A percentile compares a stretch with the other conserved stretches of the same genome.
Evolutionary conservation across 2,113 vertebrate genomes (phyloP).

Genomic region (Corythoichthys haematopterus): DNA sequence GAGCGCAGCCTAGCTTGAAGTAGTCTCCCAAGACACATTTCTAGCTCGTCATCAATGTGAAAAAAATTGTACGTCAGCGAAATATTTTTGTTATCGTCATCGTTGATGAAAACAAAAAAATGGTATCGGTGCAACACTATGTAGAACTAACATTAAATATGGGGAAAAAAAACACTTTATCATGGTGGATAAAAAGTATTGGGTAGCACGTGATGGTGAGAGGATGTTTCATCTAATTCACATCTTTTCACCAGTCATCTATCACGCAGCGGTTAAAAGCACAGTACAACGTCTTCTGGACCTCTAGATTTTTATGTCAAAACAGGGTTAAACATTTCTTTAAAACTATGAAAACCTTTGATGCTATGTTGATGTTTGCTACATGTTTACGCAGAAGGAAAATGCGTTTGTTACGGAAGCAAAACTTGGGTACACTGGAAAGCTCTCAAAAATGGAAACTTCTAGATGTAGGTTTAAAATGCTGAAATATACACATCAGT

Average conservation of each 20-base stretch:
- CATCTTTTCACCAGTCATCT: not conserved
- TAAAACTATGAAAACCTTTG: constrained; percentile 1
- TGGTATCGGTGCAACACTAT: too few relatives aligned
- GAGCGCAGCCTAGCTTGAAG: too few relatives aligned
- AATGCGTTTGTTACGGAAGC: not conserved
- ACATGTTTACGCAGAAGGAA: not conserved
- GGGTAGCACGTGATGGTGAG: not conserved
- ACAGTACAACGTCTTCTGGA: not conserved
- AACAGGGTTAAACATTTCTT: not conserved
- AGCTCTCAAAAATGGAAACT: not conserved
- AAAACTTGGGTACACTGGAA: not conserved
- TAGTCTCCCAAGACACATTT: too few relatives aligned
- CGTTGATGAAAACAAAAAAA: too few relatives aligned
- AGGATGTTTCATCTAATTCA: not conserved
- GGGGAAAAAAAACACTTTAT: not conserved
- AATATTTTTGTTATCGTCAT: too few relatives aligned
- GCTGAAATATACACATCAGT: not conserved
- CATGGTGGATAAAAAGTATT: not conserved
- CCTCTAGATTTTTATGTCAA: not conserved
- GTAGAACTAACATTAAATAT: not conserved
- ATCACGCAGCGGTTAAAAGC: not conserved
- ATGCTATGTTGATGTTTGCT: not conserved
- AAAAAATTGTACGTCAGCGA: too few relatives aligned
- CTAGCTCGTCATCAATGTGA: too few relatives aligned
- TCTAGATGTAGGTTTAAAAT: not conserved